A percentile compares a stretch with the other conserved stretches of the same genome.
Evolutionary conservation across 92 coral and sea anemone species (phyloP).

Genomic region (Paramuricea clavata): DNA sequence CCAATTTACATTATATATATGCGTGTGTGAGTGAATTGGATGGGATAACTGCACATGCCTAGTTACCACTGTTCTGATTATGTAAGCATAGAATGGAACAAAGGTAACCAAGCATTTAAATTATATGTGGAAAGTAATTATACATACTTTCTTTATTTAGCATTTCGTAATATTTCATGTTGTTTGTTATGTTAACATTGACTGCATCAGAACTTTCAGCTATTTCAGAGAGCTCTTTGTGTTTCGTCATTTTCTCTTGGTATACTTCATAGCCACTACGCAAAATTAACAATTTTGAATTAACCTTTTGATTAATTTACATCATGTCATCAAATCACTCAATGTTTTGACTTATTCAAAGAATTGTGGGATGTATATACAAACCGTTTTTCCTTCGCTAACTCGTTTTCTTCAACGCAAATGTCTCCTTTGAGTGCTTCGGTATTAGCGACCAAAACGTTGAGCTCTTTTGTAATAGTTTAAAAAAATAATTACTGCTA

Average conservation of each 20-base stretch:
- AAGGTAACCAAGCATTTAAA: no score
- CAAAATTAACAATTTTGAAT: not conserved
- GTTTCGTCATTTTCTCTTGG: constrained; percentile 70
- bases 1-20: no score
- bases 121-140: no score
- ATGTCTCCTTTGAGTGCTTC: constrained; percentile 19
- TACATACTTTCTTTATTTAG: constrained; percentile 33
- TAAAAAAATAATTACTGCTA: not conserved
- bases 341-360: no score
- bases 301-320: no score
- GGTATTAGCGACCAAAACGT: constrained; percentile 11
- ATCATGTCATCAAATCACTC: no score
- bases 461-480: not conserved
- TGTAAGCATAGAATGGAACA: no score
- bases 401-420: not conserved
- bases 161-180: constrained; percentile 19
- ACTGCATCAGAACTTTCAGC: constrained; percentile 65
- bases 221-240: constrained; percentile 64
- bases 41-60: no score
- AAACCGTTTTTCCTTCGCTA: constrained; percentile 30
- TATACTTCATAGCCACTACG: constrained; percentile 69
- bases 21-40: no score
- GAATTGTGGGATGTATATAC: no score
- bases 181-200: constrained; percentile 62
- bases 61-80: not conserved